Evolutionary conservation across 1,140 invertebrate genomes (phyloP).

Genomic region (Bursaphelenchus mucronatus): DNA sequence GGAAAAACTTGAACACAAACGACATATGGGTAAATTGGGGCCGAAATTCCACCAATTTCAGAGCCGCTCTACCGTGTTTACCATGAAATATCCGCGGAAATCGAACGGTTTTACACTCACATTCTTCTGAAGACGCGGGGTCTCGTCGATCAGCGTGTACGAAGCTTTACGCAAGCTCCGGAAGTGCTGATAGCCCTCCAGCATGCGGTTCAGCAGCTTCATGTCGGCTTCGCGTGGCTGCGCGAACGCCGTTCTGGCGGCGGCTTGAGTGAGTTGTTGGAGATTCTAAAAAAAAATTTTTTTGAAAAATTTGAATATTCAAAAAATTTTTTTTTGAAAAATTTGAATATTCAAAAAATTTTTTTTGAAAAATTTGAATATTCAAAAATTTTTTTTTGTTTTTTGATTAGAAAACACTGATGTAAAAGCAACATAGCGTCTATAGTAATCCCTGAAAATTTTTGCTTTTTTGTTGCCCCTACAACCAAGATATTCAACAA

Average conservation of each 20-base stretch:
- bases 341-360: no score
- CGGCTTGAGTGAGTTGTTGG: neutral
- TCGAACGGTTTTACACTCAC: slow-evolving; percentile 3
- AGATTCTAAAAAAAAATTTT: slow-evolving; percentile 21
- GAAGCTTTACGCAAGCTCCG: slow-evolving; percentile 39
- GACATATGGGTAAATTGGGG: neutral
- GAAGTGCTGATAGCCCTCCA: slow-evolving; percentile 47
- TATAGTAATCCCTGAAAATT: neutral
- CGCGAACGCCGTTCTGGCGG: slow-evolving; percentile 11
- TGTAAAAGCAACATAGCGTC: neutral
- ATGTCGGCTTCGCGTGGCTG: slow-evolving; percentile 17
- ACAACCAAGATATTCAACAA: neutral
- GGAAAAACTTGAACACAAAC: neutral
- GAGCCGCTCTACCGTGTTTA: neutral
- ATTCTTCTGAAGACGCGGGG: slow-evolving; percentile 25
- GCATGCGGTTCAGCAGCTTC: slow-evolving; percentile 30
- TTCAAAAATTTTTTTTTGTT: no score
- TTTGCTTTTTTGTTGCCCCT: neutral
- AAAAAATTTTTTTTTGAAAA: no score
- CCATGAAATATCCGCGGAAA: neutral
- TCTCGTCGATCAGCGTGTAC: slow-evolving; percentile 46
- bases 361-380: no score
- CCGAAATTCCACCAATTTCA: no score
- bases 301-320: slow-evolving; percentile 2
- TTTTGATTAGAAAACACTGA: slow-evolving; percentile 9